Evolutionary conservation across 1,140 invertebrate species (phyloP).

Genomic region (Monochamus saltuarius): DNA sequence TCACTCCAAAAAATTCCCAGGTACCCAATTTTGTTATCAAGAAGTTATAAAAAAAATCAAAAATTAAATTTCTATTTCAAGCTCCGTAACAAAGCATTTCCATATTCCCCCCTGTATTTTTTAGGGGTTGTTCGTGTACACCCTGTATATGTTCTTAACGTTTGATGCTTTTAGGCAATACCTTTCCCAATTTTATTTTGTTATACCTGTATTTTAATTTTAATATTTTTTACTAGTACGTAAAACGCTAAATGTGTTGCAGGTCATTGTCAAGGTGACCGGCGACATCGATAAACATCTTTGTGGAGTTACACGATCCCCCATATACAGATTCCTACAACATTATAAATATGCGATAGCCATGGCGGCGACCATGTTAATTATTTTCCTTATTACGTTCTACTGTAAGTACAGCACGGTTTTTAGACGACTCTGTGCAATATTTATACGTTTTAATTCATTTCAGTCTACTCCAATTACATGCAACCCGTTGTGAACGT

Average conservation of each 20-base stretch:
- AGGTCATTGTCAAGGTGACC: conserved; percentile 39
- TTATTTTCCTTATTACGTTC: conserved; percentile 44
- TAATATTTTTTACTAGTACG: neutral
- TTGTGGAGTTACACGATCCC: conserved; percentile 27
- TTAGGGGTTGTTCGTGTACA: no score
- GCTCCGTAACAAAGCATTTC: no score
- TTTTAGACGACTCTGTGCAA: neutral
- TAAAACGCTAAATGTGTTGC: conserved; percentile 17
- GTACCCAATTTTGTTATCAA: no score
- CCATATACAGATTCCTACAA: conserved; percentile 31
- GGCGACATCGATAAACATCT: conserved; percentile 26
- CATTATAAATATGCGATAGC: conserved; percentile 38
- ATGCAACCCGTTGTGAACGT: conserved; percentile 47
- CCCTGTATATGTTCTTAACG: no score
- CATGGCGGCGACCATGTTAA: conserved; percentile 36
- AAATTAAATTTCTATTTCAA: no score
- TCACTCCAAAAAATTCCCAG: no score
- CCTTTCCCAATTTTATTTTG: no score
- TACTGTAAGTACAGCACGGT: conserved; percentile 38
- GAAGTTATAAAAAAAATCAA: no score
- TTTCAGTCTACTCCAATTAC: conserved; percentile 45
- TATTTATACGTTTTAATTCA: conserved; percentile 1
- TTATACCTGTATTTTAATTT: neutral
- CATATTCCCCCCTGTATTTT: no score
- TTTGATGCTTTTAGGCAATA: no score